Evolutionary conservation across 2,888 invertebrate species (phyloP).

Genomic region (Drosophila aldrichi): DNA sequence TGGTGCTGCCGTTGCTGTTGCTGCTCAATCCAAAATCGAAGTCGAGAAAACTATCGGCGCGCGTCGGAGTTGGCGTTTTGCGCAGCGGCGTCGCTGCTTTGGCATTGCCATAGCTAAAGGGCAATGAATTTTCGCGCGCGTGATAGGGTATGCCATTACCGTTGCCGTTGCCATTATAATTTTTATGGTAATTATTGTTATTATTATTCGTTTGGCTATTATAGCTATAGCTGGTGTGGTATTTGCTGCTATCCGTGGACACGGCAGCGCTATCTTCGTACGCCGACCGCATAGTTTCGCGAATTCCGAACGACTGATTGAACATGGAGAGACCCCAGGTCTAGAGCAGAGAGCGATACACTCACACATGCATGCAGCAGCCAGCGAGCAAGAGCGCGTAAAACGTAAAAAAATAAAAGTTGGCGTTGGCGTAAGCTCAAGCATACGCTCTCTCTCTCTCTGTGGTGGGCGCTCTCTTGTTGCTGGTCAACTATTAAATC

Average conservation of each 20-base stretch:
- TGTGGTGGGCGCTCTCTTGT: constrained; percentile 25
- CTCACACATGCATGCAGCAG: constrained; percentile 23
- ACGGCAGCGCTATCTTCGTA: constrained; percentile 80
- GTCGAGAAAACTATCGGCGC: constrained; percentile 75
- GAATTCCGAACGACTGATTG: constrained; percentile 85
- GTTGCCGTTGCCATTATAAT: constrained; percentile 55
- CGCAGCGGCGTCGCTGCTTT: constrained; percentile 80
- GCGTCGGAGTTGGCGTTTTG: constrained; percentile 75
- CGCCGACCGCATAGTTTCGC: constrained; percentile 85
- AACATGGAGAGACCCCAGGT: constrained; percentile 45
- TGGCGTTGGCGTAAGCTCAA: constrained; percentile 70
- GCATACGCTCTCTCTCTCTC: constrained; percentile 23
- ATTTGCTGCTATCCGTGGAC: constrained; percentile 62
- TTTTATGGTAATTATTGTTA: constrained; percentile 65
- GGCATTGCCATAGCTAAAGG: constrained; percentile 93
- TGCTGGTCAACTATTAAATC: constrained; percentile 58
- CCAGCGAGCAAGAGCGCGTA: constrained; percentile 18
- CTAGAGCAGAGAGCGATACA: constrained; percentile 35
- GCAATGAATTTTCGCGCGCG: constrained; percentile 94
- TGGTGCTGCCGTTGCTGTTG: constrained; percentile 24
- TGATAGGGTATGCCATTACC: constrained; percentile 91
- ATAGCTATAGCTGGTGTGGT: constrained; percentile 60
- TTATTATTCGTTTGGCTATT: constrained; percentile 60
- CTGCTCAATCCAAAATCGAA: constrained; percentile 57
- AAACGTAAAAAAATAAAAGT: constrained; percentile 58